A percentile compares a stretch with the other conserved stretches of the same genome.
phyloP scores from a whole-genome alignment of 2,888 invertebrate genomes.

The Lamellibrachia columna region DNA sequence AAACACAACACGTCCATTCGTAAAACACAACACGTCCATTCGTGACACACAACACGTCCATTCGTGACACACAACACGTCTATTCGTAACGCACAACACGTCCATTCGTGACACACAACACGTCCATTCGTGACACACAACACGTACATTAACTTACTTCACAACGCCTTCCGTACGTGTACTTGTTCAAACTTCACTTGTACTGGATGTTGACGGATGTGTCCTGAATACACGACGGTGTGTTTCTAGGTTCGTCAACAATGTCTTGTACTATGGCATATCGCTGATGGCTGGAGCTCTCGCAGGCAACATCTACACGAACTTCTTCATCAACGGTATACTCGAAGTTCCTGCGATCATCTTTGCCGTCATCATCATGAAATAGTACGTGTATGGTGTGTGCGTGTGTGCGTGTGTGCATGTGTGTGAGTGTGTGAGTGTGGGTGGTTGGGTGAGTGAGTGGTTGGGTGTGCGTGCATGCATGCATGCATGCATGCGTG shows the following conservation, averaged over 20 bases:
- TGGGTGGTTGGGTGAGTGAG: not conserved
- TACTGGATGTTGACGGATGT: no score
- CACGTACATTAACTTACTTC: no score
- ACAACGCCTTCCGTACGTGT: no score
- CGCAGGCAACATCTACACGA: conserved; percentile 33
- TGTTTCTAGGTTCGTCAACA: conserved; percentile 10
- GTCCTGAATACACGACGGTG: not conserved
- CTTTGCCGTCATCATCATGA: conserved; percentile 24
- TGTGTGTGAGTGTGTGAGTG: not conserved
- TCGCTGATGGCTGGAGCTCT: conserved; percentile 28
- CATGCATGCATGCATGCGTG: not conserved
- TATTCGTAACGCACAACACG: no score
- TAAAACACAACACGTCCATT: no score
- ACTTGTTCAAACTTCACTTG: no score
- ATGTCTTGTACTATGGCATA: conserved; percentile 31
- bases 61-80: no score
- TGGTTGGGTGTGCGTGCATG: not conserved
- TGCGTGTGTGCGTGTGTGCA: conserved; percentile 6
- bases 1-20: no score
- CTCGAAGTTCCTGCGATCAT: conserved; percentile 31
- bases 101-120: no score
- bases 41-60: no score
- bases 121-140: no score
- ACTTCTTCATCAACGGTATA: conserved; percentile 34
- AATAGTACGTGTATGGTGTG: conserved; percentile 26